phyloP scores from a whole-genome alignment of 2,113 vertebrate genomes.

The Pomatostomus ruficeps region DNA sequence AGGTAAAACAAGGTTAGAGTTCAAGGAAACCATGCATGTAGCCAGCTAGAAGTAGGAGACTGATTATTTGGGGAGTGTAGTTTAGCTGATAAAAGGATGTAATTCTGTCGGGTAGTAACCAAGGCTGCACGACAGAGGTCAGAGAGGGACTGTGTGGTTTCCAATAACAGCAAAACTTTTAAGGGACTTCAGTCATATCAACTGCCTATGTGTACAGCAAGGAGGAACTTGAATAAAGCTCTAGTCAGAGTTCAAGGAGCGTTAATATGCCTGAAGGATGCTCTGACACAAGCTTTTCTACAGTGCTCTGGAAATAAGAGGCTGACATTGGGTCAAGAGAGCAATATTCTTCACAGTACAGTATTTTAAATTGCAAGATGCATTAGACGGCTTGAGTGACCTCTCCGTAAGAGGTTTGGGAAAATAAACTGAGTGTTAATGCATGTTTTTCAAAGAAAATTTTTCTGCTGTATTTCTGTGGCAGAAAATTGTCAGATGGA shows the following conservation, averaged over 20 bases:
- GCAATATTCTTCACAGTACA: neutral
- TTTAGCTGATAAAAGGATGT: neutral
- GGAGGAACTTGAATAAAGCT: neutral
- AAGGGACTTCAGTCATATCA: neutral
- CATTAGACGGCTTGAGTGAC: neutral
- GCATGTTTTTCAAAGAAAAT: neutral
- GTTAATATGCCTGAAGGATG: neutral
- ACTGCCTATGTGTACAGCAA: neutral
- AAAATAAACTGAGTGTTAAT: neutral
- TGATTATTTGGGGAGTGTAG: neutral
- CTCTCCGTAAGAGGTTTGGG: fast-evolving
- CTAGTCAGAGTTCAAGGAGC: neutral
- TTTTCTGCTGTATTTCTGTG: neutral
- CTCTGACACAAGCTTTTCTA: neutral
- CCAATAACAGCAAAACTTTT: neutral
- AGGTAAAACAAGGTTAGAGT: neutral
- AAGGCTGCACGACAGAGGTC: neutral
- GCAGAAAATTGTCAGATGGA: neutral
- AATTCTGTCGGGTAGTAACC: neutral
- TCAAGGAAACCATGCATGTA: neutral
- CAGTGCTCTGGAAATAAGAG: neutral
- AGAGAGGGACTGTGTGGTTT: neutral
- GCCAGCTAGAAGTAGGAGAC: neutral
- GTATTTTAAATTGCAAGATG: neutral
- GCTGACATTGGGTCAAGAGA: neutral